These are phyloP conservation scores for Pachycephus smyrnensis DNA, from an alignment of 2,888 invertebrate species.

Conservation along the genomic window DNA sequence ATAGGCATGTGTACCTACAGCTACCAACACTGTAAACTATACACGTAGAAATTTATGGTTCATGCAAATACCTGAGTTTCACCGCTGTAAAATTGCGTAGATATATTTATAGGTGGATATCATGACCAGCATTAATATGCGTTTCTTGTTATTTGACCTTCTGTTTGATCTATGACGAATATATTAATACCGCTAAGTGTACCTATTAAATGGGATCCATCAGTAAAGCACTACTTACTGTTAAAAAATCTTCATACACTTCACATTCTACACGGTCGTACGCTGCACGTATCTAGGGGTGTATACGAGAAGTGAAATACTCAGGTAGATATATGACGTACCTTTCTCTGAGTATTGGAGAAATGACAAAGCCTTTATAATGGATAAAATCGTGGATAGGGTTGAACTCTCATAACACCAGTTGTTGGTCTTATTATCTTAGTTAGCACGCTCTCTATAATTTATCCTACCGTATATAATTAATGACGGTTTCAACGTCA, in stretches of 20 bases:
- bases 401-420: background rate
- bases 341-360: too few species aligned
- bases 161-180: background rate
- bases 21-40: background rate
- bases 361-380: too few species aligned
- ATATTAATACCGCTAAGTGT: too few species aligned
- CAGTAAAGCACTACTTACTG: too few species aligned
- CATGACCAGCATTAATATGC: background rate
- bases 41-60: background rate
- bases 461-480: background rate
- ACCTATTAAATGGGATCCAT: too few species aligned
- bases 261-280: too few species aligned
- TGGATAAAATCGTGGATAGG: too few species aligned
- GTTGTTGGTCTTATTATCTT: background rate
- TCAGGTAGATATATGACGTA: too few species aligned
- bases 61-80: background rate
- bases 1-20: background rate
- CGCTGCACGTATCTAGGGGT: too few species aligned
- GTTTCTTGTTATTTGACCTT: background rate
- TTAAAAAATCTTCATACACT: too few species aligned
- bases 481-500: background rate
- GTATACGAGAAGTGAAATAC: too few species aligned
- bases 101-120: background rate
- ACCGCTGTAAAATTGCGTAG: background rate
- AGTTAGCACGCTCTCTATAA: background rate